A percentile compares a stretch with the other conserved stretches of the same genome.
Conservation (phyloP, 2,888 invertebrate genomes). For the Yponomeuta plumbellus region DNA sequence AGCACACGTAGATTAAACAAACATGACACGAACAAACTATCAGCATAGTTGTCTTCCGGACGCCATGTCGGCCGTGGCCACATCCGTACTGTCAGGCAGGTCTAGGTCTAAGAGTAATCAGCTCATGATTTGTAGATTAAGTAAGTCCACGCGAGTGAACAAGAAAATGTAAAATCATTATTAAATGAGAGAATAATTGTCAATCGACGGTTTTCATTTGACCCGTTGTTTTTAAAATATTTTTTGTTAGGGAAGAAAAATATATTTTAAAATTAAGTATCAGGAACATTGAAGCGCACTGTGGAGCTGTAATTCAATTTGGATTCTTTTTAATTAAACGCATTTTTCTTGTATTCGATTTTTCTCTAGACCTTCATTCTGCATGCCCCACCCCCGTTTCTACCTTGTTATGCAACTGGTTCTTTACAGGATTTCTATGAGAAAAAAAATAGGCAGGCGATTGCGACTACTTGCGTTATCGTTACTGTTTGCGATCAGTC, state of each 20-base stretch:
- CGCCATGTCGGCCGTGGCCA: neutral
- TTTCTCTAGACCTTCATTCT: slow-evolving; percentile 33
- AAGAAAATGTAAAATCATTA: neutral
- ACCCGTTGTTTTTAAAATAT: neutral
- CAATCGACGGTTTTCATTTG: slow-evolving; percentile 1
- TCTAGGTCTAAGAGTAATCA: neutral
- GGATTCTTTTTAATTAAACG: slow-evolving; percentile 46
- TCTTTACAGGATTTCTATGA: neutral
- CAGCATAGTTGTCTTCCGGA: slow-evolving; percentile 19
- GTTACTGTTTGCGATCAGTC: neutral
- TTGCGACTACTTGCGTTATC: neutral
- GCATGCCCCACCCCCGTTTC: slow-evolving; percentile 13
- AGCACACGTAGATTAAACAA: slow-evolving; percentile 27
- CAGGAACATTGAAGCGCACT: neutral
- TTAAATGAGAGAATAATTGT: slow-evolving; percentile 10
- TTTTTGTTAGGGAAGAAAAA: neutral
- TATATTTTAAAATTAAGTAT: neutral
- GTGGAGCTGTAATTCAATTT: slow-evolving; percentile 40
- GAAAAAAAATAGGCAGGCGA: neutral
- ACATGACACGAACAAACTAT: slow-evolving; percentile 30
- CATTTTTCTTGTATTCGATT: slow-evolving; percentile 32
- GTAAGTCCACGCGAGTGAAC: slow-evolving; percentile 7
- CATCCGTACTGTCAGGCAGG: neutral
- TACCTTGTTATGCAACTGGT: neutral
- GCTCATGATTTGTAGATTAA: slow-evolving; percentile 8